Evolutionary conservation across 2,888 invertebrate species (phyloP), one percentile per base, ranked within the genome.

Genomic region (Bellardia bayeri): DNA sequence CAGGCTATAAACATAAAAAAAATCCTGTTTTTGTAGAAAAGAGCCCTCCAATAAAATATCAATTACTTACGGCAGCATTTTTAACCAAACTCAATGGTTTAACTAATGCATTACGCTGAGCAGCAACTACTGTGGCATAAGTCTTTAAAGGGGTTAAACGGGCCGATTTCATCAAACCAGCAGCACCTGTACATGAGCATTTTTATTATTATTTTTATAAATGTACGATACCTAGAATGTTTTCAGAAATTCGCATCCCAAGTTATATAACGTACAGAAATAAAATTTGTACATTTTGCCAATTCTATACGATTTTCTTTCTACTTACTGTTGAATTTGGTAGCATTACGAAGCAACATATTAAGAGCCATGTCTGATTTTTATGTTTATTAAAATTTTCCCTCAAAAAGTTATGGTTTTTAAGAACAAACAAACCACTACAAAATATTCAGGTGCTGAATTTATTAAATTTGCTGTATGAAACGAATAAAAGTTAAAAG

Each of bases 201-300:
- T 42, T 63, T 54, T 49, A 30, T 11, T 13, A 61, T 7, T 40
- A 74, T 74, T 72, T 74, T 40, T 14, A 71, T n/a, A 63, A 72
- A 54, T 68, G 11, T n/a, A 51, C n/a, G 30, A 66, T 23, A 23
- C 23, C 23, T 23, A 23, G 23, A 23, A 23, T 23, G 23, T 37
- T 76, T 45, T 14, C 63, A 75, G 87, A 14, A 69, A n/a, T 79
- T 23, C 66, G 16, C 16, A 40, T 37, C 51, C 58, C 68, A 71
- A 61, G 90, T 92, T 92, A 93, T 92, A 92, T 93, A 92, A 92
- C 90, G 66, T 71, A 80, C 66, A 72, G 71, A 78, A 75, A 75
- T 81, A 79, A 37, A 82, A 37, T 16, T 13, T 66, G 11, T 11
- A 13, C 1, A 56, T 56, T 72, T 30, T 80, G 1, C 33, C 16